A percentile compares a stretch with the other conserved stretches of the same genome.
Conservation (phyloP, 2,888 invertebrate genomes). For the Orthonychiurus folsomi region DNA sequence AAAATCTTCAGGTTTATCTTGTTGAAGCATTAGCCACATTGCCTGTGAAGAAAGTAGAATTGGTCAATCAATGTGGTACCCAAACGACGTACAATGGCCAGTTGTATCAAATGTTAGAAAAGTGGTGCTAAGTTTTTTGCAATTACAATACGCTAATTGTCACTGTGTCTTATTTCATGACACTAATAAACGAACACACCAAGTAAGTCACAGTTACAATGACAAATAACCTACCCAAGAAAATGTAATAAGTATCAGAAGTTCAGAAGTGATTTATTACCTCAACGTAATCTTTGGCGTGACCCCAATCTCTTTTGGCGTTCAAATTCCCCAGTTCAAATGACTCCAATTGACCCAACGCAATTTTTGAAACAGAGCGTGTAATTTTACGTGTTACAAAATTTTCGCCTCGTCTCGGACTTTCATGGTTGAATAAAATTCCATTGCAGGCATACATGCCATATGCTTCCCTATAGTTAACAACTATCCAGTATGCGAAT, state of each 20-base stretch:
- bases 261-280: too few relatives aligned
- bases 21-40: conserved; percentile 99
- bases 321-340: conserved; percentile 91
- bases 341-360: conserved; percentile 70
- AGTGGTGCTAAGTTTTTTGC: background rate
- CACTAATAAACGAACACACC: too few relatives aligned
- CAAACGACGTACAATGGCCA: too few relatives aligned
- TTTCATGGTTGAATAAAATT: conserved; percentile 92
- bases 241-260: too few relatives aligned
- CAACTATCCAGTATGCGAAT: conserved; percentile 91
- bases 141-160: conserved; percentile 2
- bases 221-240: too few relatives aligned
- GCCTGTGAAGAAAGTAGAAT: conserved; percentile 59
- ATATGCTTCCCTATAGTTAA: conserved; percentile 92
- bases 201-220: too few relatives aligned
- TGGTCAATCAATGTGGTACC: too few relatives aligned
- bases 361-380: conserved; percentile 92
- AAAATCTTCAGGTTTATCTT: conserved; percentile 82
- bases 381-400: conserved; percentile 98
- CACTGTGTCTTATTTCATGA: too few relatives aligned
- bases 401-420: conserved; percentile 89
- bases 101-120: too few relatives aligned
- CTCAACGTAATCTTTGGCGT: conserved; percentile 90
- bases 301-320: conserved; percentile 96
- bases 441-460: conserved; percentile 93